A percentile compares a stretch with the other conserved stretches of the same genome.
Evolutionary conservation across 2,888 invertebrate genomes (phyloP).

Genomic region (Netelia fuscicornis): DNA sequence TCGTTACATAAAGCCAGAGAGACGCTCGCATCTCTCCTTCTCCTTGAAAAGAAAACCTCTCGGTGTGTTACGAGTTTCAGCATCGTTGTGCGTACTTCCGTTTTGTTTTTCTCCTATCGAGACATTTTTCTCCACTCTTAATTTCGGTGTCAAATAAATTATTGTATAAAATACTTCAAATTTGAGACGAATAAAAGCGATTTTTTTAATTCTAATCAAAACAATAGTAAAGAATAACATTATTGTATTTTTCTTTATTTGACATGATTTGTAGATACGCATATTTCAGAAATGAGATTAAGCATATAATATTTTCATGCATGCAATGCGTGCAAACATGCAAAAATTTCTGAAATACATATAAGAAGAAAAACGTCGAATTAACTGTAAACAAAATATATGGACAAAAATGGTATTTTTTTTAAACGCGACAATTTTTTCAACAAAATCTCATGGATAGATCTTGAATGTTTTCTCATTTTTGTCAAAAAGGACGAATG

Average conservation of each 20-base stretch:
- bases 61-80: not conserved
- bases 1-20: constrained; percentile 71
- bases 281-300: no score
- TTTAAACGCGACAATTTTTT: no score
- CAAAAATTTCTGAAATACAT: no score
- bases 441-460: no score
- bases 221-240: no score
- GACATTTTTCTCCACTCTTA: not conserved
- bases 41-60: constrained; percentile 19
- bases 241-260: no score
- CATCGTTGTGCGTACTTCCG: not conserved
- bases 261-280: no score
- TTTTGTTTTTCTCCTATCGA: not conserved
- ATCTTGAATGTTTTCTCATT: not conserved
- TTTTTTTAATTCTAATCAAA: not conserved
- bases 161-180: not conserved
- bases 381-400: no score
- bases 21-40: constrained; percentile 57
- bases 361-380: no score
- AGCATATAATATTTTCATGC: no score
- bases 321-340: no score
- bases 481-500: not conserved
- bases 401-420: no score
- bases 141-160: not conserved
- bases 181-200: not conserved